A percentile compares a stretch with the other conserved stretches of the same genome.
Evolutionary conservation across 2,888 invertebrate species (phyloP).

Genomic region (Nephrotoma guestfalica): DNA sequence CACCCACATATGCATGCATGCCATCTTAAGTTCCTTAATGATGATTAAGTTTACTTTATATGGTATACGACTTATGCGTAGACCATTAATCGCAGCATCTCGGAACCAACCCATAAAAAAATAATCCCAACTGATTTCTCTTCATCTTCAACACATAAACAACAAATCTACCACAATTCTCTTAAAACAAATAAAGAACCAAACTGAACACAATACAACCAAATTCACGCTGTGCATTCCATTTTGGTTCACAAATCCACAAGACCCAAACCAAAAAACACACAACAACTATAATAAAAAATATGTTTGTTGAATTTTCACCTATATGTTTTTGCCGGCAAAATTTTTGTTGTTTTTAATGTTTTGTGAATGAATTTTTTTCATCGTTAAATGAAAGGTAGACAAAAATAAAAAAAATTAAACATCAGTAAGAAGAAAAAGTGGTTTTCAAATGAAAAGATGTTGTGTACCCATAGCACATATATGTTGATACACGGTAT

Average conservation of each 20-base stretch:
- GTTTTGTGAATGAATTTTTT: not conserved
- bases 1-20: no score
- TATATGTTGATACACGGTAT: not conserved
- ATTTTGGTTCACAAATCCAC: not conserved
- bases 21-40: no score
- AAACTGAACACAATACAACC: not conserved
- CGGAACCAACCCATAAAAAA: not conserved
- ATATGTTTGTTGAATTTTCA: not conserved
- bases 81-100: not conserved
- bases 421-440: not conserved
- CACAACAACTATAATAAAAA: not conserved
- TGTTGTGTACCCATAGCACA: not conserved
- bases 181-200: not conserved
- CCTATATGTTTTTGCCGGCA: not conserved
- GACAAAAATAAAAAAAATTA: not conserved
- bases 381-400: not conserved
- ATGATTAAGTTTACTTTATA: no score
- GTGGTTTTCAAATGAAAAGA: not conserved
- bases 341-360: not conserved
- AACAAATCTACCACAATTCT: not conserved
- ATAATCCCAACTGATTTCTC: not conserved
- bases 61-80: no score
- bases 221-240: not conserved
- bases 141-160: not conserved
- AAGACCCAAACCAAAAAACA: not conserved